Conservation (phyloP, 2,888 invertebrate genomes). For the Micoletzkya japonica region DNA sequence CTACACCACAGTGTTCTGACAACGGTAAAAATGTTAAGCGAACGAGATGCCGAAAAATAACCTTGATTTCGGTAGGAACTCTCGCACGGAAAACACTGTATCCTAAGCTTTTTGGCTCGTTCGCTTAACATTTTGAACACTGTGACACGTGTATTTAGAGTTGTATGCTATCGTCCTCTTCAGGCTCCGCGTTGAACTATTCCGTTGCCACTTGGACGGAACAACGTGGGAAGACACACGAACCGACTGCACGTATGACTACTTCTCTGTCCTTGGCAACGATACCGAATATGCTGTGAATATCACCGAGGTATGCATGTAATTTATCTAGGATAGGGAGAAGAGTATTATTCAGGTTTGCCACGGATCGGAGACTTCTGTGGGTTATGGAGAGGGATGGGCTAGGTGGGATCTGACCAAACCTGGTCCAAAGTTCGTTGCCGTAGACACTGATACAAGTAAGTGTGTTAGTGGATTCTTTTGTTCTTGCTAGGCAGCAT, state of each 20-base stretch:
- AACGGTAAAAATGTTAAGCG: no score
- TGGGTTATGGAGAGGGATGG: not conserved
- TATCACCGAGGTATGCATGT: not conserved
- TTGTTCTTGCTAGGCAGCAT: not conserved
- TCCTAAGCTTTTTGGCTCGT: no score
- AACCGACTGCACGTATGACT: not conserved
- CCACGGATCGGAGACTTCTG: not conserved
- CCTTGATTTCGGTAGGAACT: no score
- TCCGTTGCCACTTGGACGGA: no score
- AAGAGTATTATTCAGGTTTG: not conserved
- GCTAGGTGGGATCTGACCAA: not conserved
- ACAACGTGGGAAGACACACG: not conserved
- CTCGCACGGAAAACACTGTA: no score
- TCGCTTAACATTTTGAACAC: no score
- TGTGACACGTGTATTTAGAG: no score
- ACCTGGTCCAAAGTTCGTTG: not conserved
- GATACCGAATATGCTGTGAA: not conserved
- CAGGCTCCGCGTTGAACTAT: not conserved
- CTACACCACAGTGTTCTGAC: no score
- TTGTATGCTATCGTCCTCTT: no score
- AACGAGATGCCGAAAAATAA: no score
- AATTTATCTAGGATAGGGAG: not conserved
- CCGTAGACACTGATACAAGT: not conserved
- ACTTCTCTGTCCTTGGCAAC: not conserved
- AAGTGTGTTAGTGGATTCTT: not conserved